A percentile compares a stretch with the other conserved stretches of the same genome.
phyloP scores from a whole-genome alignment of 2,888 invertebrate genomes.

The Drosophila affinis region DNA sequence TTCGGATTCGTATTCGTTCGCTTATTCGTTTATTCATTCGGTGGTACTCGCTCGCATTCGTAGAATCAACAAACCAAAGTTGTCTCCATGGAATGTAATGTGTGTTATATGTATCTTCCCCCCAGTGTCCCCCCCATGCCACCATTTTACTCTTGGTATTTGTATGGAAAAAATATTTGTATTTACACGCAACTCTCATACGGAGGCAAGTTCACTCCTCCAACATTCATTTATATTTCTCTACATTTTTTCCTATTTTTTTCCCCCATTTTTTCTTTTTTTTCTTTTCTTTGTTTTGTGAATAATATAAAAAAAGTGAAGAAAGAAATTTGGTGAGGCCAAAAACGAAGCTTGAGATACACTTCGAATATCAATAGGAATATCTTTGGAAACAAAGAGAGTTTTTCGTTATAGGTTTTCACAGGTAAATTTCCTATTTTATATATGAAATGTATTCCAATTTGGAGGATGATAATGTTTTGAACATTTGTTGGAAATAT shows the following conservation, averaged over 20 bases:
- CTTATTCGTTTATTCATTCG: constrained; percentile 6
- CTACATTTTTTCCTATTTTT: constrained; percentile 20
- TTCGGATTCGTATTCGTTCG: constrained; percentile 44
- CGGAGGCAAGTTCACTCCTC: constrained; percentile 36
- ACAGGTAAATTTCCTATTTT: no score
- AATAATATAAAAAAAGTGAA: constrained; percentile 24
- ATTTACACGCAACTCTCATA: constrained; percentile 57
- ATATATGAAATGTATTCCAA: no score
- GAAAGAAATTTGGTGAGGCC: background rate
- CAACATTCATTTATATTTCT: constrained; percentile 16
- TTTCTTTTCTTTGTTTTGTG: constrained; percentile 48
- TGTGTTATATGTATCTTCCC: background rate
- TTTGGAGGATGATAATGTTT: no score
- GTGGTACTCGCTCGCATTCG: constrained; percentile 18
- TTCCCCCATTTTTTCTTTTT: no score
- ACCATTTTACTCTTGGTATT: constrained; percentile 9
- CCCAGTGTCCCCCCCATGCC: no score
- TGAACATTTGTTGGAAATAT: no score
- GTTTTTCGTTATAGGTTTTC: no score
- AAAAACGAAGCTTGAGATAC: background rate
- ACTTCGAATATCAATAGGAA: background rate
- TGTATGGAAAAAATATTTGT: constrained; percentile 64
- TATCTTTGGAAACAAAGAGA: no score
- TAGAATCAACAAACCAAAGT: constrained; percentile 34
- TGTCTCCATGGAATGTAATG: constrained; percentile 40